Evolutionary conservation across 2,113 vertebrate genomes (phyloP), one percentile per base, ranked within the genome.

Genomic region (Pomatostomus ruficeps): DNA sequence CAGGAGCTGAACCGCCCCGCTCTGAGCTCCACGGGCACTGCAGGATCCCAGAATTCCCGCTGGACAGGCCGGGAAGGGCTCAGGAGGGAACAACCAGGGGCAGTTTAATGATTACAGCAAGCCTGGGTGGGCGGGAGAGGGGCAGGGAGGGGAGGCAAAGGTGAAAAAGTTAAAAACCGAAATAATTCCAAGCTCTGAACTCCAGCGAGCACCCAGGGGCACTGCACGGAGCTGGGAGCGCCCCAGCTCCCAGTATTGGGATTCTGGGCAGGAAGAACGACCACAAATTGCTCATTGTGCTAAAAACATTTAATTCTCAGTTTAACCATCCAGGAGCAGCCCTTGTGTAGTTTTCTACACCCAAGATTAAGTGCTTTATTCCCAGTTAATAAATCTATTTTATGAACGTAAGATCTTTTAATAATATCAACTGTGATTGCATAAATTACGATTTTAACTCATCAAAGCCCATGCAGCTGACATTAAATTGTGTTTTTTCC

Each of bases 191-290:
- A 51, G 9, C 20, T 3, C 65, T 74, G 59, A 62, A 38, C 76
- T 70, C 72, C 42, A 58, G 0, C 23, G 46, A 86, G 78, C 48
- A 57, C 25, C 35, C 9, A 15, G 48, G 20, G 7, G 14, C 21
- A 36, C 4, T 12, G 62, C 55, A 42, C 15, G 16, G 42, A 66
- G 58, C n/a, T n/a, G 11, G 22, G 20, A 75, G 36, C 48, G 33
- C 15, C 68, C n/a, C 26, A 77, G 3, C 2, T 21, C 2, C n/a
- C n/a, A n/a, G 0, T 38, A 40, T 0, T 6, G 33, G 45, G 43
- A 25, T 46, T 80, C 7, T 0, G 3, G 17, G 55, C 14, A 23
- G 14, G 58, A 82, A 85, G 17, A 91, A 21, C 8, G 4, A 28
- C 14, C 14, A 12, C 35, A 15, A 65, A 72, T 7, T 28, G 10